Conservation (phyloP, 2,113 vertebrate species). For the Haplochromis burtoni region DNA sequence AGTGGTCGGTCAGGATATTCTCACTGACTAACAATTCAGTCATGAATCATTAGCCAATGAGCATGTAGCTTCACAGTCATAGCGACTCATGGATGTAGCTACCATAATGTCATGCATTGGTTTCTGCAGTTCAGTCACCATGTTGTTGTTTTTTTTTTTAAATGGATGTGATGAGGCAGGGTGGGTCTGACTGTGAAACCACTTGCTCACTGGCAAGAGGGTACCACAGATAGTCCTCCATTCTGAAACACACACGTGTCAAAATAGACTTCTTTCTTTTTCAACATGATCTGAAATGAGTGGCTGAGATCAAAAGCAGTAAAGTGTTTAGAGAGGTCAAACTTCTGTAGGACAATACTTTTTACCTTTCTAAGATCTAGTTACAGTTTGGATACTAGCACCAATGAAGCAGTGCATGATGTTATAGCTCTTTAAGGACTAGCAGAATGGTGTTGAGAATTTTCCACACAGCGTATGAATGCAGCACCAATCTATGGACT, state of each 20-base stretch:
- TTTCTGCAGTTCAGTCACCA: neutral
- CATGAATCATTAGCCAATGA: neutral
- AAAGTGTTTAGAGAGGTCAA: neutral
- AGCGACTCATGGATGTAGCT: neutral
- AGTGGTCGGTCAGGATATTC: neutral
- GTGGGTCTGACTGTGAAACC: neutral
- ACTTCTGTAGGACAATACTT: neutral
- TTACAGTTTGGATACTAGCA: neutral
- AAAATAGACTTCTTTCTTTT: neutral
- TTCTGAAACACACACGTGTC: neutral
- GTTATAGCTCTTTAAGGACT: neutral
- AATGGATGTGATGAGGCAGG: neutral
- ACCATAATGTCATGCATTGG: neutral
- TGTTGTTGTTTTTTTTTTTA: neutral
- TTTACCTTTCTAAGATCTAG: neutral
- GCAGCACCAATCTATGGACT: neutral
- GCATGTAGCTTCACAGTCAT: neutral
- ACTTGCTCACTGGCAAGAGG: neutral
- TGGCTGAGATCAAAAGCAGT: neutral
- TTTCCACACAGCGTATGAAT: neutral
- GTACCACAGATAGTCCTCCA: neutral
- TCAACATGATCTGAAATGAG: neutral
- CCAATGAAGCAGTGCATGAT: neutral
- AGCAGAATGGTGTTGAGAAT: neutral
- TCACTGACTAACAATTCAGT: neutral